A percentile compares a stretch with the other conserved stretches of the same genome.
phyloP scores from a whole-genome alignment of 2,797 vertebrate species.

The Eulemur mongoz region DNA sequence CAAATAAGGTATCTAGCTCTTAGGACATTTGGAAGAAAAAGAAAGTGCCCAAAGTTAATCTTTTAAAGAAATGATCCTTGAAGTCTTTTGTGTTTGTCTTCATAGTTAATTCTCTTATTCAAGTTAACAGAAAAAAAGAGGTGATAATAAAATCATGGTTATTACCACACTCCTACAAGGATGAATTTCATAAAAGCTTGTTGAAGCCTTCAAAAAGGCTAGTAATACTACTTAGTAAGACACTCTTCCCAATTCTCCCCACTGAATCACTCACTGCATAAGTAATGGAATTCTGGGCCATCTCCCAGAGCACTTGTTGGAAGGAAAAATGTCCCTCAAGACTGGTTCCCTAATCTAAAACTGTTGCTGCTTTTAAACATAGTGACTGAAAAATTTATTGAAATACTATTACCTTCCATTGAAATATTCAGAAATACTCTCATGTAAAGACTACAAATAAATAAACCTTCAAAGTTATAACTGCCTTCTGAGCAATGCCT shows the following conservation, averaged over 20 bases:
- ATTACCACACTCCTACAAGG: not conserved
- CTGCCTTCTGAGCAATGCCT: not conserved
- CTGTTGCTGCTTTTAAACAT: not conserved
- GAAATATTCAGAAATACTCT: not conserved
- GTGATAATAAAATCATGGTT: not conserved
- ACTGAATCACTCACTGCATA: not conserved
- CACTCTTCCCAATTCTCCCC: not conserved
- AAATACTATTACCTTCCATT: not conserved
- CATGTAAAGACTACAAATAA: not conserved
- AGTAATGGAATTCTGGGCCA: not conserved
- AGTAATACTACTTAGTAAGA: not conserved
- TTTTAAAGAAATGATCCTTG: not conserved
- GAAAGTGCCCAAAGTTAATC: not conserved
- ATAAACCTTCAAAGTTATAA: not conserved
- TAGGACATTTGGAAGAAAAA: not conserved
- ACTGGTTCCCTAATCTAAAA: not conserved
- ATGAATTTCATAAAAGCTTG: not conserved
- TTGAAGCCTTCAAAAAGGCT: not conserved
- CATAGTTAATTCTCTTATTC: not conserved
- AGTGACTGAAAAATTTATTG: not conserved
- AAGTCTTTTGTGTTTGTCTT: not conserved
- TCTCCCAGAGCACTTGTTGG: not conserved
- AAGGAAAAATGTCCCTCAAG: not conserved
- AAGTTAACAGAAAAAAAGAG: not conserved
- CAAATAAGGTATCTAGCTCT: not conserved